Evolutionary conservation across 1,140 invertebrate genomes (phyloP).

Genomic region (Brachionus plicatilis): DNA sequence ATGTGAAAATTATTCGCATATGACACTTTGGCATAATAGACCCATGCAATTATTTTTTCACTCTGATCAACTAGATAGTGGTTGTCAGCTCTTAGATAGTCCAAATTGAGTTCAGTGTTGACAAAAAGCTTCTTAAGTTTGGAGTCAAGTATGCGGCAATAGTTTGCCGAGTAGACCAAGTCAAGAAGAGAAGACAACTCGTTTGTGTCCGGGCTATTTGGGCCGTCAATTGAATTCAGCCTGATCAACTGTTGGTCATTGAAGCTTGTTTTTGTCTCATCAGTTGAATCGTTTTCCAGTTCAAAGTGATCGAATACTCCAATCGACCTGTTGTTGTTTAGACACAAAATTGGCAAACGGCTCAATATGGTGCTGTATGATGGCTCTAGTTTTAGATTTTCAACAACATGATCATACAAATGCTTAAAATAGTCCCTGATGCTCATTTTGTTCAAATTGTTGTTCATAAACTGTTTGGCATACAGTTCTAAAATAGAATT

Average conservation of each 20-base stretch:
- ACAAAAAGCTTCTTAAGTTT: not conserved
- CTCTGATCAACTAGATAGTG: not conserved
- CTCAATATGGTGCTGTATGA: conserved; percentile 30
- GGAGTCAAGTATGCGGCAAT: not conserved
- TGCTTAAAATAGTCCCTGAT: conserved; percentile 35
- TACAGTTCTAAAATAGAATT: not conserved
- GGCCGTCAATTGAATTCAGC: not conserved
- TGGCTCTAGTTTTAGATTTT: conserved; percentile 16
- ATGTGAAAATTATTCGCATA: not conserved
- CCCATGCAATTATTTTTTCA: conserved; percentile 1
- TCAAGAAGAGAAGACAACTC: not conserved
- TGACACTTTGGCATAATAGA: not conserved
- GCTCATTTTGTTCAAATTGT: conserved; percentile 34
- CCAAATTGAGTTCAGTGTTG: not conserved
- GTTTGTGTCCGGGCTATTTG: not conserved
- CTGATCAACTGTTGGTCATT: not conserved
- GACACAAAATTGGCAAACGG: not conserved
- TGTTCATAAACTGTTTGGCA: conserved; percentile 37
- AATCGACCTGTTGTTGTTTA: conserved; percentile 36
- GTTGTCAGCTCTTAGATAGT: not conserved
- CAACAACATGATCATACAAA: conserved; percentile 28
- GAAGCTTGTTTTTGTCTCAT: not conserved
- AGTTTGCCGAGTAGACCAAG: conserved; percentile 22
- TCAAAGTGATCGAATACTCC: conserved; percentile 35
- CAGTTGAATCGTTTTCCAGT: not conserved